Evolutionary conservation across 2,888 invertebrate species (phyloP).

Genomic region (Torymus auratus): DNA sequence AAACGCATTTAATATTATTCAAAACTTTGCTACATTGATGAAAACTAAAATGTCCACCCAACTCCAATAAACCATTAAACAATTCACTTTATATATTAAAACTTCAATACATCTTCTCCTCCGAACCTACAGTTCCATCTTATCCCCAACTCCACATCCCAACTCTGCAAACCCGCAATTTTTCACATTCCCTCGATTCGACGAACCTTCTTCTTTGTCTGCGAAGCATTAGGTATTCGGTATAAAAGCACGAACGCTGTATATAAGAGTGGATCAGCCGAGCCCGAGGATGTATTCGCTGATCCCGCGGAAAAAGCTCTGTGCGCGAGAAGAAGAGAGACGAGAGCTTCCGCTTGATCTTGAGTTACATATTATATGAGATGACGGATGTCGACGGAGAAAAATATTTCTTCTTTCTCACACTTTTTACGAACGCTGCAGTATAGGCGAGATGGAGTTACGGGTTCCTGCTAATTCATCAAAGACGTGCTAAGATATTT

Average conservation of each 20-base stretch:
- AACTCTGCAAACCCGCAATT: neutral
- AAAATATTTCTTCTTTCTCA: slow-evolving; percentile 1
- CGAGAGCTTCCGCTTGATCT: slow-evolving; percentile 42
- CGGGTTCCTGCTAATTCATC: neutral
- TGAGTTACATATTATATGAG: slow-evolving; percentile 29
- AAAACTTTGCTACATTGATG: too few species aligned
- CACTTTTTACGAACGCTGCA: neutral
- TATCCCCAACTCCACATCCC: too few species aligned
- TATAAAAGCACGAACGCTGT: neutral
- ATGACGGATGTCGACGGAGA: slow-evolving; percentile 1
- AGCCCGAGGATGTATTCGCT: slow-evolving; percentile 2
- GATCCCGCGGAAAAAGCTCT: slow-evolving; percentile 11
- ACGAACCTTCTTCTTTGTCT: neutral
- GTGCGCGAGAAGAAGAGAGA: neutral
- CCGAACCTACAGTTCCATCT: too few species aligned
- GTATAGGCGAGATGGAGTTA: slow-evolving; percentile 2
- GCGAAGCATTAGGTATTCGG: too few species aligned
- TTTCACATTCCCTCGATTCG: neutral
- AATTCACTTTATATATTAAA: too few species aligned
- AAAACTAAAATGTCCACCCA: too few species aligned
- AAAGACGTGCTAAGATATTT: too few species aligned
- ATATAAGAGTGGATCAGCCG: neutral
- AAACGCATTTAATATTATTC: too few species aligned
- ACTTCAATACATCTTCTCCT: too few species aligned
- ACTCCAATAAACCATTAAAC: too few species aligned